phyloP scores from a whole-genome alignment of 35 echinoderm and acorn worm species.

The Apostichopus japonicus region DNA sequence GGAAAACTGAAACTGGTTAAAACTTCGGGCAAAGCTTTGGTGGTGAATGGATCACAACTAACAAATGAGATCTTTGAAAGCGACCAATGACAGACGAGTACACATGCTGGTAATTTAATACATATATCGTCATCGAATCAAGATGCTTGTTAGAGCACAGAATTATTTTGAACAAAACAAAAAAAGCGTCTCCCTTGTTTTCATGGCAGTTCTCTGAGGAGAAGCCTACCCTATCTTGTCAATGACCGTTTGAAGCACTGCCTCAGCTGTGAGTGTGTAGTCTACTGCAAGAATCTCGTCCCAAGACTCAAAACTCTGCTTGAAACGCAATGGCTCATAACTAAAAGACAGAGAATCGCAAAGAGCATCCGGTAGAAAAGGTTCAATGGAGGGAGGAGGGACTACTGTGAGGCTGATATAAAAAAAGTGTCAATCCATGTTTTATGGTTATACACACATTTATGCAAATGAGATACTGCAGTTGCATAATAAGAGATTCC shows the following conservation, averaged over 20 bases:
- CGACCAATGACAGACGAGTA: not conserved
- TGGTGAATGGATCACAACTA: no score
- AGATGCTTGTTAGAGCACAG: slow-evolving; percentile 17
- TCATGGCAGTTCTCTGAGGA: not conserved
- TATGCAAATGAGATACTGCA: no score
- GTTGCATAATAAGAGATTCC: no score
- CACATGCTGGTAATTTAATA: not conserved
- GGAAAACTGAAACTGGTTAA: no score
- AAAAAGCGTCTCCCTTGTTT: not conserved
- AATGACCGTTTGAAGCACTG: slow-evolving; percentile 86
- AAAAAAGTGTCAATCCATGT: no score
- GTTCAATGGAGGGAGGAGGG: not conserved
- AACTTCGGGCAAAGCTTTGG: no score
- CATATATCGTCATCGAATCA: not conserved
- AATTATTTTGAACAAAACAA: not conserved
- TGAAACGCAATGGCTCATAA: slow-evolving; percentile 92
- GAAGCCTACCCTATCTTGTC: slow-evolving; percentile 65
- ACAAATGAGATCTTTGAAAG: not conserved
- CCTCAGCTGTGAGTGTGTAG: slow-evolving; percentile 92
- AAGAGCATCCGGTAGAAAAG: not conserved
- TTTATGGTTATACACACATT: no score
- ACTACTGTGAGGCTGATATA: not conserved
- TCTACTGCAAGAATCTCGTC: slow-evolving; percentile 95
- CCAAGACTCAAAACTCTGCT: slow-evolving; percentile 93
- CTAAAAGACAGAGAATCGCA: slow-evolving; percentile 48